phyloP scores from a whole-genome alignment of 1,140 invertebrate genomes.

The Capitella teleta region DNA sequence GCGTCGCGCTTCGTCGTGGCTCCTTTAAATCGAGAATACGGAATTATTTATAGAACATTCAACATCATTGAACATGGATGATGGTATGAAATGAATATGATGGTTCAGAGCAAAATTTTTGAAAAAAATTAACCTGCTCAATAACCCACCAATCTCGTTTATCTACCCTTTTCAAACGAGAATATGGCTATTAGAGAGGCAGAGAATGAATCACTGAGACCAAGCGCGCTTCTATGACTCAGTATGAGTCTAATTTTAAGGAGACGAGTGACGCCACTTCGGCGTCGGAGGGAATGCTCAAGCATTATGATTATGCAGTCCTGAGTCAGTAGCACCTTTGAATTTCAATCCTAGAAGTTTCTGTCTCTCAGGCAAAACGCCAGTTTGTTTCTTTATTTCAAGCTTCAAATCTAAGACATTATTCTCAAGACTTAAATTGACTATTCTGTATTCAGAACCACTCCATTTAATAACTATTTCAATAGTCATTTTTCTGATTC shows the following conservation, averaged over 20 bases:
- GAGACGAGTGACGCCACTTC: too few relatives aligned
- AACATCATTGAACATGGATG: background rate
- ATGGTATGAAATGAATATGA: background rate
- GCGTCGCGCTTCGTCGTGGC: too few relatives aligned
- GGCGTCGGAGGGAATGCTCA: too few relatives aligned
- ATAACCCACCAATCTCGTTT: background rate
- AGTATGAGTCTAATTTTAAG: too few relatives aligned
- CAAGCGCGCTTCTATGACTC: too few relatives aligned
- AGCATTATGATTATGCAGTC: too few relatives aligned
- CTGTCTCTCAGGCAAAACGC: constrained; percentile 77
- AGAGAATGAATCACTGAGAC: too few relatives aligned
- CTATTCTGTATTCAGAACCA: constrained; percentile 70
- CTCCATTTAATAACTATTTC: constrained; percentile 65
- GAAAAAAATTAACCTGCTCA: too few relatives aligned
- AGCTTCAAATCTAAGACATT: constrained; percentile 51
- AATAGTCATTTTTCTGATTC: too few relatives aligned
- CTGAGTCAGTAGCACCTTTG: constrained; percentile 60
- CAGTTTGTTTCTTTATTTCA: constrained; percentile 65
- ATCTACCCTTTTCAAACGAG: background rate
- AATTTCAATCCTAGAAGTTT: constrained; percentile 84
- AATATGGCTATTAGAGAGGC: background rate
- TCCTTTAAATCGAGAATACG: too few relatives aligned
- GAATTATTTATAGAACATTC: background rate
- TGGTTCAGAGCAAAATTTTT: background rate
- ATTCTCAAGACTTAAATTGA: constrained; percentile 48